Evolutionary conservation across 2,113 vertebrate species (phyloP).

Genomic region (Oreochromis niloticus): DNA sequence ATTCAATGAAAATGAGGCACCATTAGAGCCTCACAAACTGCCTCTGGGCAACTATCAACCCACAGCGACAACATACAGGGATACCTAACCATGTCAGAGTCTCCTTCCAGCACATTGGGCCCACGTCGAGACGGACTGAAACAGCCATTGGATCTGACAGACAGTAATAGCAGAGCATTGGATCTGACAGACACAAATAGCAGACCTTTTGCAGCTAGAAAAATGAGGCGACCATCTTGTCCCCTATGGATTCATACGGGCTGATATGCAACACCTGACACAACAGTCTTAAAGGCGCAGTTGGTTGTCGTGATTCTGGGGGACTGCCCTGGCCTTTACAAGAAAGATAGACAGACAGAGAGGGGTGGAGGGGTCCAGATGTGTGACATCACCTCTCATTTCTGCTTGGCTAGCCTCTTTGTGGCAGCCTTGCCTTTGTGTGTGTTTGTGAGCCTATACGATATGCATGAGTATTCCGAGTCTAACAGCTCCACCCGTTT

Average conservation of each 20-base stretch:
- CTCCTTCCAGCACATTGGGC: constrained; percentile 32
- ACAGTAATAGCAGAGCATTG: constrained; percentile 16
- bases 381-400: constrained; percentile 46
- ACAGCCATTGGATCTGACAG: constrained; percentile 39
- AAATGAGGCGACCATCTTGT: constrained; percentile 8
- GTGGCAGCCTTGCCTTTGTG: neutral
- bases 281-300: neutral
- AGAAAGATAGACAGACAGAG: neutral
- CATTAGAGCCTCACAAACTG: constrained; percentile 1
- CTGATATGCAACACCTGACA: constrained; percentile 35
- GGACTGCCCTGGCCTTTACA: neutral
- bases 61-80: constrained; percentile 4
- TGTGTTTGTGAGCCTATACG: neutral
- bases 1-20: constrained; percentile 1
- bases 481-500: constrained; percentile 16
- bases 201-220: constrained; percentile 7
- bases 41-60: constrained; percentile 17
- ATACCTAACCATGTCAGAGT: constrained; percentile 36
- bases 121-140: constrained; percentile 4
- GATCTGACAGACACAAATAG: constrained; percentile 33
- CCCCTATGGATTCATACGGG: neutral
- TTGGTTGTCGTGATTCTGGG: neutral
- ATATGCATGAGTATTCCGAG: constrained; percentile 19
- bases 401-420: constrained; percentile 37
- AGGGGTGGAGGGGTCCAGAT: neutral